Evolutionary conservation across 1,140 invertebrate genomes (phyloP), one percentile per base, ranked within the genome.

Genomic region (Cyrtorhinus lividipennis): DNA sequence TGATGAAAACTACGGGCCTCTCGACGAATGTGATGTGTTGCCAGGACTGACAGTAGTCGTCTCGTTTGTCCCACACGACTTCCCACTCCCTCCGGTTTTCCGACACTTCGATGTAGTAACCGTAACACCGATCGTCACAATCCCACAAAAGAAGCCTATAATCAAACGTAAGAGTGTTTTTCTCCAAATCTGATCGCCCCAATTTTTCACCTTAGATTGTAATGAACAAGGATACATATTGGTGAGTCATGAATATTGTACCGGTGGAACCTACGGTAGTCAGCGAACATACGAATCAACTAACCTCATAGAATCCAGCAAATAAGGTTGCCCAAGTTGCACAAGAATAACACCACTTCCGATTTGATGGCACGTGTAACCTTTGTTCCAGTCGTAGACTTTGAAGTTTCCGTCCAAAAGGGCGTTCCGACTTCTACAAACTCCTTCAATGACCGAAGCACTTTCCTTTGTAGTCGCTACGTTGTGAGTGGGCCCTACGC

Each of bases 321-420:
- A 81, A 74, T 95, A 98, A 1, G 96, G 95, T 76, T 99, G 96
- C 20, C 92, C 90, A 64, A 99, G 80, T 76, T 98, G 94, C 62
- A 99, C 85, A 65, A 93, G 80, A 71, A 99, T 98, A 65, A 86
- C 83, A 26, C 95, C 95, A 69, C 88, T 93, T 66, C 95, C 94
- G 44, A 99, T 77, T 76, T 99, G 95, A 80, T 99, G 96, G 75
- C 95, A 98, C 1, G 95, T 98, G 74, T 98, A 99, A 56, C 96
- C 93, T 65, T 86, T 91, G 74, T 99, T 95, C 95, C 95, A 98
- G 78, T 98, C 93, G 76, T 99, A 99, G 73, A 90, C 86, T 66
- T 86, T 82, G 25, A 82, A 91, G 70, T 98, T 90, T 1, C 94
- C 95, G 80, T 99, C 97, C 62, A 99, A 81, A 8, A 99, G 78